Evolutionary conservation across 2,797 vertebrate genomes (phyloP), one percentile per base, ranked within the genome.

Genomic region (Gobionotothen gibberifrons): DNA sequence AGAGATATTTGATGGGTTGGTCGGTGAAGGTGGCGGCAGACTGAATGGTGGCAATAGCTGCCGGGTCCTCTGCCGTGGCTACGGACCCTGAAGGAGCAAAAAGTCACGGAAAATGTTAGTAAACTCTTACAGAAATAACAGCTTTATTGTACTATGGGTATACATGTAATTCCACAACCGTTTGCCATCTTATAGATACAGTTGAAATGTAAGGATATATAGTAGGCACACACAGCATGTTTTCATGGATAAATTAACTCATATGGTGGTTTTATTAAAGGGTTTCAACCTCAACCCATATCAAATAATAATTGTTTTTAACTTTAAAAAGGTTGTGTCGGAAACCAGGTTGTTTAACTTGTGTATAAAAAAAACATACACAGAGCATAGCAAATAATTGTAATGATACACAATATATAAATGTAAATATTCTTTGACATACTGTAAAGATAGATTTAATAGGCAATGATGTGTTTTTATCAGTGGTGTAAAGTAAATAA

Each of bases 1-100:
- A 96, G 43, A 98, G 95, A 90, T 98, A 97, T 80, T 97, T 98
- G 91, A 98, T 96, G 83, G 95, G 96, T 79, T 97, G 97, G 79
- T 98, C 97, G 0, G 96, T 91, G 85, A 97, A 97, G 6, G 97
- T 96, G 74, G 96, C 93, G 0, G 97, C 95, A 2, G 97, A 97
- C 86, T 98, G 97, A 76, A 98, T 97, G 81, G 96, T 96, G 69
- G 96, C 93, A 11, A 98, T 96, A 49, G 97, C 96, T 78, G 96
- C 95, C 21, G 97, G 95, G 77, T 98, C 96, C 68, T 98, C 96
- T 5, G 96, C 96, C 2, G 97, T 97, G 65, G 96, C 96, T 57
- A 96, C 96, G 64, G 96, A 95, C 44, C 96, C 96, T 97, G 61
- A 29, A n/a, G 36, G 42, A 76, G 11, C 52, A 74, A 36, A 60